Percentiles rank a stretch among this genome's conserved stretches.
Conservation (phyloP, 1,140 invertebrate genomes). For the Physella acuta region DNA sequence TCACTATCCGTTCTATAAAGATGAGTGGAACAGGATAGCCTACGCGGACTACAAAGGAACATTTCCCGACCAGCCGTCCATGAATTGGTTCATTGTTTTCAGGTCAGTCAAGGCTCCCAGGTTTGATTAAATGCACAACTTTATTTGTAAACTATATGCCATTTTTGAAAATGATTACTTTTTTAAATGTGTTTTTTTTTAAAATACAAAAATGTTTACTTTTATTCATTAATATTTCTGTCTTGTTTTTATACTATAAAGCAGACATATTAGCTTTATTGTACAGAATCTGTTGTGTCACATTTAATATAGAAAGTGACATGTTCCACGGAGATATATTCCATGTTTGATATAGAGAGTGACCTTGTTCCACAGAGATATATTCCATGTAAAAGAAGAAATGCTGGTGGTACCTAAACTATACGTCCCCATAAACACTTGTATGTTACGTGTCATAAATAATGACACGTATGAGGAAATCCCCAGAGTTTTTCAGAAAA, state of each 20-base stretch:
- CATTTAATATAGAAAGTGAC: too few relatives aligned
- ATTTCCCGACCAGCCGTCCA: constrained; percentile 53
- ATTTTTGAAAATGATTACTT: neutral
- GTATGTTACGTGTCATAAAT: constrained; percentile 57
- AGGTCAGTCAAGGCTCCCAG: constrained; percentile 42
- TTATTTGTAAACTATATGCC: too few relatives aligned
- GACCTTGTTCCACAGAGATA: constrained; percentile 53
- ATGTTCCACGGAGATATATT: too few relatives aligned
- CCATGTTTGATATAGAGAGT: too few relatives aligned
- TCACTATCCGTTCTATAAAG: constrained; percentile 57
- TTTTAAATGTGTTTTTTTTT: neutral
- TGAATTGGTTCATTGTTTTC: constrained; percentile 59
- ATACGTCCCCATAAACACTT: constrained; percentile 53
- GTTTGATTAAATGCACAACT: too few relatives aligned
- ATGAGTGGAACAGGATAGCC: constrained; percentile 60
- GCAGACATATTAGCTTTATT: too few relatives aligned
- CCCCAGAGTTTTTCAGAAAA: constrained; percentile 57
- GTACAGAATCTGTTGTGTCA: too few relatives aligned
- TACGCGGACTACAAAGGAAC: constrained; percentile 56
- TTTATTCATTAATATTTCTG: constrained; percentile 7
- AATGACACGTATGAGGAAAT: constrained; percentile 59
- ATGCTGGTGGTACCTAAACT: constrained; percentile 55
- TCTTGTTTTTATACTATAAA: too few relatives aligned
- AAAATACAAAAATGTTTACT: neutral
- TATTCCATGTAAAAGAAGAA: constrained; percentile 57